A percentile compares a stretch with the other conserved stretches of the same genome.
Evolutionary conservation across 2,888 invertebrate genomes (phyloP).

Genomic region (Dioctria rufipes): DNA sequence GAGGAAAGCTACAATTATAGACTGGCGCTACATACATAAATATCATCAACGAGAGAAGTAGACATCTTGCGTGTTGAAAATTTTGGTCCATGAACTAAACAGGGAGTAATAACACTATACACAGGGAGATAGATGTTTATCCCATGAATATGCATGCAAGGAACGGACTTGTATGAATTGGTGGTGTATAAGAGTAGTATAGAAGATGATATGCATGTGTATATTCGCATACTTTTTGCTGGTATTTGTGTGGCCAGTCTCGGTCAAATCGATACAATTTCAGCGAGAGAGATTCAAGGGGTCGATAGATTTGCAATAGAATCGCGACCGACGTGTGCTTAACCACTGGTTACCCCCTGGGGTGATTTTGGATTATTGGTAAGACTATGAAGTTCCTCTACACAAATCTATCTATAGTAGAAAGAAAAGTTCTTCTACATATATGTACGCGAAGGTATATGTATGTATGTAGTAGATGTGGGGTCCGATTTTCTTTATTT

Average conservation of each 20-base stretch:
- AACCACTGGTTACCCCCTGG: constrained; percentile 47
- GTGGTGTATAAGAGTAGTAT: too few relatives aligned
- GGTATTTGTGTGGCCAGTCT: constrained; percentile 28
- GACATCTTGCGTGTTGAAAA: constrained; percentile 13
- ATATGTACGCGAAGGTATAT: too few relatives aligned
- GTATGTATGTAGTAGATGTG: too few relatives aligned
- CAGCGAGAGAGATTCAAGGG: constrained; percentile 44
- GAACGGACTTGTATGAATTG: background rate
- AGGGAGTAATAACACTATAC: background rate
- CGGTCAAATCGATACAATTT: constrained; percentile 58
- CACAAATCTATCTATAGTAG: background rate
- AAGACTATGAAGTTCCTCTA: constrained; percentile 34
- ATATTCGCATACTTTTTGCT: background rate
- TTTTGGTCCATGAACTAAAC: background rate
- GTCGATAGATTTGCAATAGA: constrained; percentile 53
- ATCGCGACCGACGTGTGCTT: constrained; percentile 51
- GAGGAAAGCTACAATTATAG: too few relatives aligned
- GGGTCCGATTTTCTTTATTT: constrained; percentile 29
- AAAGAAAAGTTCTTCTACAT: too few relatives aligned
- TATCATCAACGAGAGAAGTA: background rate
- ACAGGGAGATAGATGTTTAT: constrained; percentile 3
- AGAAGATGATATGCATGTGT: background rate
- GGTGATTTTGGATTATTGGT: constrained; percentile 50
- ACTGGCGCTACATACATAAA: constrained; percentile 6
- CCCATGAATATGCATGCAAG: constrained; percentile 41